Conservation (phyloP, 2,797 vertebrate genomes). For the Dipus sagitta region DNA sequence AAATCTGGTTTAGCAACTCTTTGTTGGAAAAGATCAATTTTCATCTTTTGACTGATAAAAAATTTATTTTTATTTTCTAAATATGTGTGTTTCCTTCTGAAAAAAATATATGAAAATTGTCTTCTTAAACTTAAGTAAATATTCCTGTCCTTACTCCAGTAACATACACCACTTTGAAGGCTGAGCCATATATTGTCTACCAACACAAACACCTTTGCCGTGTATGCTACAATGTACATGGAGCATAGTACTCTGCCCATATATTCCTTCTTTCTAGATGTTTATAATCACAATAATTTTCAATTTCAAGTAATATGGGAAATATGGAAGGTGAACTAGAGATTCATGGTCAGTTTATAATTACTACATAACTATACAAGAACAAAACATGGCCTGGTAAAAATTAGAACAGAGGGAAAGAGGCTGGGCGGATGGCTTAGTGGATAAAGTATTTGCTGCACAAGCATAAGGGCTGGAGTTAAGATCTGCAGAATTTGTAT, state of each 20-base stretch:
- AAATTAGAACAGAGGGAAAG: background rate
- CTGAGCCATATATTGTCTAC: background rate
- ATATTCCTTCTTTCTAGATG: background rate
- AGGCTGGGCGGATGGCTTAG: background rate
- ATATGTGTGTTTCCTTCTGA: background rate
- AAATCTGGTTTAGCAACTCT: background rate
- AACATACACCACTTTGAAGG: background rate
- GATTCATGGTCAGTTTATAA: background rate
- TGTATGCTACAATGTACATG: background rate
- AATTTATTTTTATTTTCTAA: background rate
- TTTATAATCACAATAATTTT: conserved; percentile 15
- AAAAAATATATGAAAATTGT: background rate
- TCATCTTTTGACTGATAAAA: background rate
- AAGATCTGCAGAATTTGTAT: too few species aligned
- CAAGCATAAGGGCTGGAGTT: too few species aligned
- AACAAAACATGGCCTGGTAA: background rate
- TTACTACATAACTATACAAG: background rate
- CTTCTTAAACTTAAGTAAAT: background rate
- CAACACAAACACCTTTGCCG: background rate
- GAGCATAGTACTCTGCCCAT: background rate
- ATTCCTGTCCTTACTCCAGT: background rate
- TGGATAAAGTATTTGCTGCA: too few species aligned
- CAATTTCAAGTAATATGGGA: background rate
- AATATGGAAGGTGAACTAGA: background rate
- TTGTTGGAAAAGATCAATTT: background rate